Conservation (phyloP, 2,113 vertebrate genomes). For the Grammomys dolichurus region DNA sequence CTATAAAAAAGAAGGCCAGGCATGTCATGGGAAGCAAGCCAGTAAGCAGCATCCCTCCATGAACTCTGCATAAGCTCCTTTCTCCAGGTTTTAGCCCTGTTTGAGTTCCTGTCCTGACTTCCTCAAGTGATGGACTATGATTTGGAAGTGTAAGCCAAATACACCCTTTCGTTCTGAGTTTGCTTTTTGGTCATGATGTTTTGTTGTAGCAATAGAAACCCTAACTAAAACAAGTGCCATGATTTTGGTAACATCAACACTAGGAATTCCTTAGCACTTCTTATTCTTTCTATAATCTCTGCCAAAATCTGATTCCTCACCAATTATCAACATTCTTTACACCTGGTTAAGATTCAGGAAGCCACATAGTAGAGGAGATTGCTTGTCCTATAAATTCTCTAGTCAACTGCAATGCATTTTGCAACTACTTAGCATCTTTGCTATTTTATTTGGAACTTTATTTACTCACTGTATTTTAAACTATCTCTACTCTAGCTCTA, state of each 20-base stretch:
- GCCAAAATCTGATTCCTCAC: background rate
- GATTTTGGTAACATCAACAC: constrained; percentile 14
- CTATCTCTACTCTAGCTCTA: background rate
- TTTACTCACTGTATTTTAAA: background rate
- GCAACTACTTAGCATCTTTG: background rate
- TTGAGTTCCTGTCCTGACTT: background rate
- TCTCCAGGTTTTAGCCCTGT: background rate
- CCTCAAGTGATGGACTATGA: too few relatives aligned
- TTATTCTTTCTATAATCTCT: background rate
- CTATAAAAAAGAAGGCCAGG: background rate
- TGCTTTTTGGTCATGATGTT: too few relatives aligned
- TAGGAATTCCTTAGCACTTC: background rate
- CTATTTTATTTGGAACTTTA: constrained; percentile 1
- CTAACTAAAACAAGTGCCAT: too few relatives aligned
- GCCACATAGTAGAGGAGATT: background rate
- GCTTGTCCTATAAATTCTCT: background rate
- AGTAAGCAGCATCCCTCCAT: background rate
- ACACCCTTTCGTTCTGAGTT: too few relatives aligned
- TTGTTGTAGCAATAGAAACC: too few relatives aligned
- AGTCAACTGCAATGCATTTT: background rate
- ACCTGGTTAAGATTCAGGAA: background rate
- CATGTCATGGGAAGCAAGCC: background rate
- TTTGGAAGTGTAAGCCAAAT: too few relatives aligned
- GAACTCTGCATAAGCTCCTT: background rate
- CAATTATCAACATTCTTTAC: background rate